Base-by-base conservation (phyloP, 2,113 vertebrate species). In the Sander vitreus region DNA sequence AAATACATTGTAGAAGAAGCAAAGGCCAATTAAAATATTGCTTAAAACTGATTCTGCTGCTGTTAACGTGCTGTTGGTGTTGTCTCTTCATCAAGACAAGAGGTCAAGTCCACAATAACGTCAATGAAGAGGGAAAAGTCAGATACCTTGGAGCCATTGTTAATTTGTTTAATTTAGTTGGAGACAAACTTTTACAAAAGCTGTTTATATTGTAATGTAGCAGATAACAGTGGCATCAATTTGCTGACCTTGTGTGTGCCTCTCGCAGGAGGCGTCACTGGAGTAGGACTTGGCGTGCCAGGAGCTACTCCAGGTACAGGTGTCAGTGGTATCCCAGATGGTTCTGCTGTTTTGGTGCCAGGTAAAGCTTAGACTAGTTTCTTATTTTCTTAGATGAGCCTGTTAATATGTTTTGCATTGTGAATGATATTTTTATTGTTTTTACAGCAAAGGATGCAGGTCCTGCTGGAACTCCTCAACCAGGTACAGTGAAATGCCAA, bases 361-460 rank as follows among this genome's bases (percentile, higher is more conserved):
- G 91, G 94, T 95, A 69, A 72, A 47, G 8, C 25, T 23, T 47
- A 13, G 0, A 64, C 11, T 11, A 33, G 6, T 50, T 71, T 51
- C 3, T 18, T 54, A 18, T 65, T 58, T 45, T 64, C 33, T 54
- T 13, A n/a, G 1, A 59, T 33, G 3, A 21, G 1, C 7, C 15
- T 78, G 43, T 75, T 57, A 45, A n/a, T 19, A 55, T 0, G 0
- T 66, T 23, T 18, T 67, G 5, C 19, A 27, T 62, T 51, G 7
- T n/a, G 19, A 57, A 47, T 72, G 0, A 65, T 36, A 0, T 48
- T 76, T 78, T 43, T 43, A 19, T 73, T 89, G 30, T 50, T 73
- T 85, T 74, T 66, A 86, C 90, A 96, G 95, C 65, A 59, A 94
- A 89, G 83, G 90, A 86, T 23, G 13, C 58, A 19, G 76, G 70